Conservation (phyloP, 2,888 invertebrate species). For the Barypeithes pellucidus region DNA sequence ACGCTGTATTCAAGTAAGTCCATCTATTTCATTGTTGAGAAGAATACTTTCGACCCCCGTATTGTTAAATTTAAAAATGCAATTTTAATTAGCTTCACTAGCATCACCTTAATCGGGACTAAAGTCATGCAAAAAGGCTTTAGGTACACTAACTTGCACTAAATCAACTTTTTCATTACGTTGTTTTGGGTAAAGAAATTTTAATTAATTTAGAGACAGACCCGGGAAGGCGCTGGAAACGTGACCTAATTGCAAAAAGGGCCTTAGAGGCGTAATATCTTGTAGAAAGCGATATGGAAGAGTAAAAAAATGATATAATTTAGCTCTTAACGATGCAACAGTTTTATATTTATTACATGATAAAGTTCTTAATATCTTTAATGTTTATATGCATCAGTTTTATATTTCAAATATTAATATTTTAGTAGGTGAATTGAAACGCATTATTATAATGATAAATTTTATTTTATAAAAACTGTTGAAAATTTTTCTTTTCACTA, state of each 20-base stretch:
- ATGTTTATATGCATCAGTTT: neutral
- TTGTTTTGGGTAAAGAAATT: constrained; percentile 31
- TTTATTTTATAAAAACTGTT: no score
- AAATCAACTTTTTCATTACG: constrained; percentile 29
- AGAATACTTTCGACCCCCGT: no score
- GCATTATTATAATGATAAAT: no score
- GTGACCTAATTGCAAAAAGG: constrained; percentile 35
- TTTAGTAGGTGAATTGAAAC: no score
- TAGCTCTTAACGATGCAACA: constrained; percentile 16
- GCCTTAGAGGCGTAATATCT: constrained; percentile 7
- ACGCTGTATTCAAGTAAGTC: no score
- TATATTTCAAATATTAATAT: neutral
- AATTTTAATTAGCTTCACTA: neutral
- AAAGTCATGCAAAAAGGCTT: constrained; percentile 5
- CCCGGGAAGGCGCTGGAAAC: constrained; percentile 16
- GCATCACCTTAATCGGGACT: neutral
- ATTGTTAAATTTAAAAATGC: no score
- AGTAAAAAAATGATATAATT: constrained; percentile 21
- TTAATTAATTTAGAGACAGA: constrained; percentile 34
- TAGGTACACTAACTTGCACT: constrained; percentile 22
- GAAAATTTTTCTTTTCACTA: no score
- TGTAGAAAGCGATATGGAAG: neutral
- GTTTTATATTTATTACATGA: constrained; percentile 17
- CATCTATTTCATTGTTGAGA: no score
- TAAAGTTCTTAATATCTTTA: constrained; percentile 1